phyloP scores from a whole-genome alignment of 2,888 invertebrate genomes.

The Hypolimnas misippus region DNA sequence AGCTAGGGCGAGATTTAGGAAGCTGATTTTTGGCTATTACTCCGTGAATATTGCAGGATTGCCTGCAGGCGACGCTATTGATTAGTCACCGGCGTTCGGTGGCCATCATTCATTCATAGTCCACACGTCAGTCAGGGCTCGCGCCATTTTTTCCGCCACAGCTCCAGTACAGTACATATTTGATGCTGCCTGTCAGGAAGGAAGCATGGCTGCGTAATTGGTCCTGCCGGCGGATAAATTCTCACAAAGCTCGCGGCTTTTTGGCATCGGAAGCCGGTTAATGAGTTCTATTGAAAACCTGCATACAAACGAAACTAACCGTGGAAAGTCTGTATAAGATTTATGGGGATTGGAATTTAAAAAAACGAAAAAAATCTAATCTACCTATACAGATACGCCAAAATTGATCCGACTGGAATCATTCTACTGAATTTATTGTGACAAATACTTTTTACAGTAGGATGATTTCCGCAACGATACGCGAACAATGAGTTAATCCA shows the following conservation, averaged over 20 bases:
- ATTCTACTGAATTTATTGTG: conserved; percentile 40
- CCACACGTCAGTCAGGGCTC: conserved; percentile 60
- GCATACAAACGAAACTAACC: conserved; percentile 21
- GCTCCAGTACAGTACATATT: conserved; percentile 65
- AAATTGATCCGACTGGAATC: conserved; percentile 26
- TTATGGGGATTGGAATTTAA: conserved; percentile 19
- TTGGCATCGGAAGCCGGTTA: conserved; percentile 51
- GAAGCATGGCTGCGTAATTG: conserved; percentile 69
- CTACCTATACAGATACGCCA: conserved; percentile 16
- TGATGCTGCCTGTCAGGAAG: conserved; percentile 71
- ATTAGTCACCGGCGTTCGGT: conserved; percentile 55
- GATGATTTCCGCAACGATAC: conserved; percentile 49
- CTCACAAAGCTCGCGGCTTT: conserved; percentile 52
- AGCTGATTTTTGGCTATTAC: conserved; percentile 57
- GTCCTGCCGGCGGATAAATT: conserved; percentile 59
- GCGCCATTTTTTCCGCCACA: conserved; percentile 55
- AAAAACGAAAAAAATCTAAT: conserved; percentile 12
- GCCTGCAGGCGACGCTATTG: conserved; percentile 53
- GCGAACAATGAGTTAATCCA: conserved; percentile 70
- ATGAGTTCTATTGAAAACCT: conserved; percentile 52
- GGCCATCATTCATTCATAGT: conserved; percentile 74
- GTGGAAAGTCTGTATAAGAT: conserved; percentile 17
- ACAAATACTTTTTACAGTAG: conserved; percentile 41
- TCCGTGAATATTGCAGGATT: conserved; percentile 59
- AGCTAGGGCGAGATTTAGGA: conserved; percentile 36